Conservation (phyloP, 2,797 vertebrate species). For the Serranus cabrilla region DNA sequence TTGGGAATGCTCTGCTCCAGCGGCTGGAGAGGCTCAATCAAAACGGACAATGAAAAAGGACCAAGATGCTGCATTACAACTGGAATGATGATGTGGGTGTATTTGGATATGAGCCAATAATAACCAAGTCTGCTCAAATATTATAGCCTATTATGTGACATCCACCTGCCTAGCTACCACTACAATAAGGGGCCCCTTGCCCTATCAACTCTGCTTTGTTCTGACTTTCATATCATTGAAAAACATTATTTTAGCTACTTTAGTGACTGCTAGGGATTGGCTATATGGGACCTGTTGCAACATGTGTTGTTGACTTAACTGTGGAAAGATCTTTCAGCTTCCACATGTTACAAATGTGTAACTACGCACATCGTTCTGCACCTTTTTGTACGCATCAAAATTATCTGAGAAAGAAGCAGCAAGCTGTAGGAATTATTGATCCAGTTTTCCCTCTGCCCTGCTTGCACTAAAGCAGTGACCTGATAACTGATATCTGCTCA, state of each 20-base stretch:
- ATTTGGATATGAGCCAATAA: conserved; percentile 47
- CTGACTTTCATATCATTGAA: conserved; percentile 50
- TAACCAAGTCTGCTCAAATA: conserved; percentile 53
- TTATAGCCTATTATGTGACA: conserved; percentile 36
- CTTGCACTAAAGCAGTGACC: conserved; percentile 62
- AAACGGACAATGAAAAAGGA: conserved; percentile 85
- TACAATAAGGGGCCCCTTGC: conserved; percentile 33
- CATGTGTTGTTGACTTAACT: conserved; percentile 63
- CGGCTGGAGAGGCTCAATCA: conserved; percentile 94
- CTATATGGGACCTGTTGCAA: conserved; percentile 46
- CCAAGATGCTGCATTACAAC: conserved; percentile 27
- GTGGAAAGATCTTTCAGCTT: conserved; percentile 56
- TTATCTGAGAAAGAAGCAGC: conserved; percentile 27
- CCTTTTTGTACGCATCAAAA: conserved; percentile 42
- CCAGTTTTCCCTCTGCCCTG: conserved; percentile 18
- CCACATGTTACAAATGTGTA: conserved; percentile 24
- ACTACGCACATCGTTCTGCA: conserved; percentile 29
- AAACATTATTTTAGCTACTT: conserved; percentile 53
- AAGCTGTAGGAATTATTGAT: conserved; percentile 11
- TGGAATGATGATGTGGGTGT: conserved; percentile 39
- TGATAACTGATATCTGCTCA: conserved; percentile 40
- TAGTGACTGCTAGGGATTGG: conserved; percentile 34
- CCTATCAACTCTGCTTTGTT: conserved; percentile 51
- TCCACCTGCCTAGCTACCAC: conserved; percentile 49
- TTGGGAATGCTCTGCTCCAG: conserved; percentile 95